phyloP scores from a whole-genome alignment of 2,113 vertebrate species.

The Dromaius novaehollandiae region DNA sequence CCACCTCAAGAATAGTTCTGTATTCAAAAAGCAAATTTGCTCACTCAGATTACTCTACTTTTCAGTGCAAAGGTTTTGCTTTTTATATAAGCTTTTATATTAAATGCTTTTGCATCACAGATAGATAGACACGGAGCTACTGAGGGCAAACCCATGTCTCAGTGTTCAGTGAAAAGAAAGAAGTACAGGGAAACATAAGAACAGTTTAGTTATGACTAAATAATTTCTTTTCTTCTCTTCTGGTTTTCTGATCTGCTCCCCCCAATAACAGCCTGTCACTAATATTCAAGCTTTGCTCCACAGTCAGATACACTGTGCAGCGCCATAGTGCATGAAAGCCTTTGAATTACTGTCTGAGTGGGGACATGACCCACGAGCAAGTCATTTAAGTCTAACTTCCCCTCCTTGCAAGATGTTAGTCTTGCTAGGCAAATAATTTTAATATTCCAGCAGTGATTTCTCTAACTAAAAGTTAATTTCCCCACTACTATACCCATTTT shows the following conservation, averaged over 20 bases:
- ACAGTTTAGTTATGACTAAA: background rate
- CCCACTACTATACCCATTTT: background rate
- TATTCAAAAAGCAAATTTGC: background rate
- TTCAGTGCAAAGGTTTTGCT: background rate
- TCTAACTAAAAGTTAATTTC: slow-evolving; percentile 19
- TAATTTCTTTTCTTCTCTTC: background rate
- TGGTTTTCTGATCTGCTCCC: background rate
- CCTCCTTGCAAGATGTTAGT: background rate
- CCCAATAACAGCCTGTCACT: background rate
- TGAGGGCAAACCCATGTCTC: background rate
- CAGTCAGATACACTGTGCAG: background rate
- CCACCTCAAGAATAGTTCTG: background rate
- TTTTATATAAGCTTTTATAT: background rate
- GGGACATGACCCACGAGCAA: background rate
- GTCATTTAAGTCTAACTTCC: background rate
- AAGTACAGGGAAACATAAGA: background rate
- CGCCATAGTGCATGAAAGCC: rapidly evolving
- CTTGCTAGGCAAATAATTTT: background rate
- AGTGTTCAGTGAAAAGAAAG: background rate
- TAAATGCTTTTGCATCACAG: background rate
- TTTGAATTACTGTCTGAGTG: background rate
- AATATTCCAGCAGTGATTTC: background rate
- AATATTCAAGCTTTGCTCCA: background rate
- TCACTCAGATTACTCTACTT: background rate
- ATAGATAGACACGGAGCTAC: background rate